These are phyloP conservation scores for Disparrhopalites patrizii DNA, from an alignment of 2,888 invertebrate species.

Conservation along the genomic window DNA sequence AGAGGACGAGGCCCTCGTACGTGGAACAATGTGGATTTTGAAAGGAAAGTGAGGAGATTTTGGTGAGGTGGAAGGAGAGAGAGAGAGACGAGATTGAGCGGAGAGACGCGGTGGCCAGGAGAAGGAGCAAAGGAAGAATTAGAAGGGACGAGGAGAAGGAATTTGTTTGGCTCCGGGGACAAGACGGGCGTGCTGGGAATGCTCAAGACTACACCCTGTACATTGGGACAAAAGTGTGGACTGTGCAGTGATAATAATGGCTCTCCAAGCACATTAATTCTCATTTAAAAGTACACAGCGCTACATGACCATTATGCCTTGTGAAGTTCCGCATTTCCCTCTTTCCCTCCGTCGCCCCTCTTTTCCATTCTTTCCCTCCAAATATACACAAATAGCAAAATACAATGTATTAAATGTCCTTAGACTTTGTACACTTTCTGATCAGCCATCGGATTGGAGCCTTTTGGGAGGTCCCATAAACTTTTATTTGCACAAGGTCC, in stretches of 20 bases:
- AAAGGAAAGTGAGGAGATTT: no score
- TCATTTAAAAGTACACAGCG: constrained; percentile 4
- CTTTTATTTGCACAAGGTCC: no score
- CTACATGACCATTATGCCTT: background rate
- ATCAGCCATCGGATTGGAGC: no score
- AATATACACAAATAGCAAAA: no score
- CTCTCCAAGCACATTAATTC: background rate
- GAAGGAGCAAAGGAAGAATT: background rate
- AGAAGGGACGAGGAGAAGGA: constrained; percentile 1
- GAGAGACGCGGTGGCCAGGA: background rate
- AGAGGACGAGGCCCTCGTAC: no score
- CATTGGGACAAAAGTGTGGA: background rate
- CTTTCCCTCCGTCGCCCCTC: background rate
- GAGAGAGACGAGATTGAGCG: no score
- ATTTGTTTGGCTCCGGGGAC: constrained; percentile 15
- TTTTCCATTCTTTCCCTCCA: background rate
- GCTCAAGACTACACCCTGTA: background rate
- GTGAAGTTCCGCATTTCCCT: background rate
- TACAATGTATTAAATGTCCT: no score
- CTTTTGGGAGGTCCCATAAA: no score
- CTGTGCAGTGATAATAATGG: no score
- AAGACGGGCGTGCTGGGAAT: background rate
- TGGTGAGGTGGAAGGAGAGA: no score
- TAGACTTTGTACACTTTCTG: no score
- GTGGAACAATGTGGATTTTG: no score